Conservation (phyloP, 2,888 invertebrate species). For the Baccha elongata region DNA sequence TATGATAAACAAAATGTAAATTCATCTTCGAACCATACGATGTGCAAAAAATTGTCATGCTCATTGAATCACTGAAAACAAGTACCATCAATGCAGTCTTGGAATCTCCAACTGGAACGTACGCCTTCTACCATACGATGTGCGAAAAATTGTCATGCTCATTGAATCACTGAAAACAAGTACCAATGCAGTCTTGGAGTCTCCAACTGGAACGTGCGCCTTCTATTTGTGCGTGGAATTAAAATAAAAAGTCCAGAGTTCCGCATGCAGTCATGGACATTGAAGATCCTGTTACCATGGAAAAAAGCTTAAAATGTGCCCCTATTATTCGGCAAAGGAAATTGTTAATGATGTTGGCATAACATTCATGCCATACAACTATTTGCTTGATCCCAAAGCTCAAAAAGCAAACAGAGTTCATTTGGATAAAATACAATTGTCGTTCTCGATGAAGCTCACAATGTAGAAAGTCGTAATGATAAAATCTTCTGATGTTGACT, state of each 20-base stretch:
- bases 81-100: no score
- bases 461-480: constrained; percentile 97
- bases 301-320: constrained; percentile 92
- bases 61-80: no score
- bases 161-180: no score
- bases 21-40: no score
- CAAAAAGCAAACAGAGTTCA: constrained; percentile 91
- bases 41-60: no score
- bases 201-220: no score
- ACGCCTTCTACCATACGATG: no score
- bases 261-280: constrained; percentile 90
- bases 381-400: constrained; percentile 94
- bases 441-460: constrained; percentile 99
- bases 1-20: no score
- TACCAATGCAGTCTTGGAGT: no score
- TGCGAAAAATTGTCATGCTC: no score
- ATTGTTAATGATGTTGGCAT: constrained; percentile 94
- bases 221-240: no score
- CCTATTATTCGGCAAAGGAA: constrained; percentile 95
- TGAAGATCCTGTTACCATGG: constrained; percentile 95
- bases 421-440: constrained; percentile 90
- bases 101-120: no score
- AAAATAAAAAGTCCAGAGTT: constrained; percentile 87
- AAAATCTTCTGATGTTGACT: constrained; percentile 94
- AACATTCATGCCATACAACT: constrained; percentile 99